Evolutionary conservation across 1,140 invertebrate genomes (phyloP), one percentile per base, ranked within the genome.

Genomic region (Dinoponera quadriceps): DNA sequence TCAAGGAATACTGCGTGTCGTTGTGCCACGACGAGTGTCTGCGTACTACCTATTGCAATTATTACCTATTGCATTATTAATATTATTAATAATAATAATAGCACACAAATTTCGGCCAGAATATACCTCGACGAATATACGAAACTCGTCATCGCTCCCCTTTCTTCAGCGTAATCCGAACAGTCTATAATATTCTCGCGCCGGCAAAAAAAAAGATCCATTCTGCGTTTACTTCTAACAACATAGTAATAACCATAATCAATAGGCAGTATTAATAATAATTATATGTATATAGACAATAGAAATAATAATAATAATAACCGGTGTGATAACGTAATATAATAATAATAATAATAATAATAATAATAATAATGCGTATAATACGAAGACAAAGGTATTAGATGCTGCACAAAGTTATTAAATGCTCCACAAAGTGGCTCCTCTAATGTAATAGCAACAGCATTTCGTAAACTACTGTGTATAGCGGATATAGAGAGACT

Each of bases 1-100:
- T 62, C 25, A 54, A 88, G 71, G 72, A 89, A 89, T 88, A 89
- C 84, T 88, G 80, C 59, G 54, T 60, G 54, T 88, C 80, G 80
- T 88, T 80, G 69, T 84, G 55, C 81, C 49, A 63, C 55, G 60
- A 78, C 54, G 55, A 88, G 57, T 51, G 57, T 85, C 33, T 54
- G 63, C 44, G 14, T 85, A 57, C 57, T 25, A 85, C 48, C n/a
- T 71, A 38, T 68, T 25, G 55, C 38, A 11, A n/a, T n/a, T 85
- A 57, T 51, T 25, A 85, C 48, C n/a, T 71, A 38, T 68, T 25
- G 55, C 38, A 11, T n/a, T n/a, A n/a, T n/a, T n/a, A n/a, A 44
- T 44, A 44, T 5, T 44, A 44, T 7, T 44, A 44, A 44, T 44
- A 44, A 44, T 44, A 44, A 51, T 49, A 66, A 55, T 59, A 74